Evolutionary conservation across 2,113 vertebrate species (phyloP), one percentile per base, ranked within the genome.

Genomic region (Orientallactaga bullata): DNA sequence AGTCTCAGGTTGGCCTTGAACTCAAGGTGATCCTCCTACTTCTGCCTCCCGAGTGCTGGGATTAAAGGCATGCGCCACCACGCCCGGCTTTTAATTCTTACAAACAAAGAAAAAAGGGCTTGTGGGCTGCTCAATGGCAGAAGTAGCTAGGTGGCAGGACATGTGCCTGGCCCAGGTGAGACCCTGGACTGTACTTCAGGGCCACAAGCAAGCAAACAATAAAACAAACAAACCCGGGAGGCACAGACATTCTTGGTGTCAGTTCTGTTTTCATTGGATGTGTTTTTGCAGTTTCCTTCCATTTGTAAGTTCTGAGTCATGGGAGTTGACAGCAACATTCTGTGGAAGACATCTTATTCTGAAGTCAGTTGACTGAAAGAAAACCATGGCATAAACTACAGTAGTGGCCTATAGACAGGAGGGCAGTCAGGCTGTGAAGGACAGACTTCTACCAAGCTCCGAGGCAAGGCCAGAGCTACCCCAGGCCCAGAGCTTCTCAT

Each of bases 341-440:
- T 13, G 1, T 23, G 18, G 88, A 63, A 81, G 84, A 80, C 30
- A 37, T 82, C 32, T 71, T 58, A 58, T 71, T 80, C 42, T 77
- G 61, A 73, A 73, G 74, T 58, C 69, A 37, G 69, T 16, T 9
- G 71, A 39, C 61, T 9, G 13, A 55, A 74, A 68, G 74, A 32
- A 95, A 91, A 37, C 35, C 76, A 58, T 21, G 80, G 58, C 61
- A 35, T 85, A 42, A 68, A 78, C 39, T 24, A 21, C 35, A 39
- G 18, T 2, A 18, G 58, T 23, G 47, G 42, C 12, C 72, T 3
- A 28, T 61, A 35, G 77, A 26, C 1, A 8, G 12, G 68, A 88
- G n/a, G 7, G 63, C 82, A 35, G 73, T 66, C 39, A 24, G 78
- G 20, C 21, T 2, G 24, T 3, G 17, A 30, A 17, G 6, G 21